phyloP scores from a whole-genome alignment of 2,113 vertebrate genomes.

The Haliaeetus leucogaster region DNA sequence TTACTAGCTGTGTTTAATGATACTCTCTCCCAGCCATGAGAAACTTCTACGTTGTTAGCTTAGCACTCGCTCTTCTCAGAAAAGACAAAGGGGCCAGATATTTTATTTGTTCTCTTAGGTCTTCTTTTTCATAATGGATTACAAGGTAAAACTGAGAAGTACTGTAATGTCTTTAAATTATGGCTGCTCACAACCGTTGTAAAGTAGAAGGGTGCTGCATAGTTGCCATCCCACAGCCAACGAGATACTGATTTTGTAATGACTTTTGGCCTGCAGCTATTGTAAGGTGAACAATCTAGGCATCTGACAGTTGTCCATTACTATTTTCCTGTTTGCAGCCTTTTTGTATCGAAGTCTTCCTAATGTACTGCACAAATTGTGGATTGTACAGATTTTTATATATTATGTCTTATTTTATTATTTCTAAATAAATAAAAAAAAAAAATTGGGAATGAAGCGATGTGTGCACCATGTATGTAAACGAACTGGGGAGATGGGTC shows the following conservation, averaged over 20 bases:
- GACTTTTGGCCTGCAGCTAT: constrained; percentile 67
- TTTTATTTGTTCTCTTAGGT: constrained; percentile 36
- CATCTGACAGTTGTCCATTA: constrained; percentile 72
- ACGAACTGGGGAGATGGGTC: neutral
- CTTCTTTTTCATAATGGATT: constrained; percentile 54
- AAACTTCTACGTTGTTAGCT: neutral
- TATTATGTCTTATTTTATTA: constrained; percentile 98
- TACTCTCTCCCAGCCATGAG: neutral
- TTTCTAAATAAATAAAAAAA: constrained; percentile 89
- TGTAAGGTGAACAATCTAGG: constrained; percentile 60
- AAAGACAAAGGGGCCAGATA: constrained; percentile 60
- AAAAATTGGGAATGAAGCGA: constrained; percentile 30
- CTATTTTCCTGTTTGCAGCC: constrained; percentile 80
- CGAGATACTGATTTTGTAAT: constrained; percentile 43
- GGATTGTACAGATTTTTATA: constrained; percentile 99
- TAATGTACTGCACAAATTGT: constrained; percentile 93
- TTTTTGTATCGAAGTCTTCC: constrained; percentile 95
- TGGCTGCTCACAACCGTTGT: constrained; percentile 58
- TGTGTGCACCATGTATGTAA: neutral
- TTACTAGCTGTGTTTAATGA: neutral
- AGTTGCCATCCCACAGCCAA: constrained; percentile 48
- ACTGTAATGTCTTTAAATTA: constrained; percentile 76
- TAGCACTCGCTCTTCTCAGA: neutral
- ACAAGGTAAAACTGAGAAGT: constrained; percentile 73
- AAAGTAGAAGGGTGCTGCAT: constrained; percentile 55